A percentile compares a stretch with the other conserved stretches of the same genome.
phyloP scores from a whole-genome alignment of 2,113 vertebrate genomes.

The Ceuthmochares aereus region DNA sequence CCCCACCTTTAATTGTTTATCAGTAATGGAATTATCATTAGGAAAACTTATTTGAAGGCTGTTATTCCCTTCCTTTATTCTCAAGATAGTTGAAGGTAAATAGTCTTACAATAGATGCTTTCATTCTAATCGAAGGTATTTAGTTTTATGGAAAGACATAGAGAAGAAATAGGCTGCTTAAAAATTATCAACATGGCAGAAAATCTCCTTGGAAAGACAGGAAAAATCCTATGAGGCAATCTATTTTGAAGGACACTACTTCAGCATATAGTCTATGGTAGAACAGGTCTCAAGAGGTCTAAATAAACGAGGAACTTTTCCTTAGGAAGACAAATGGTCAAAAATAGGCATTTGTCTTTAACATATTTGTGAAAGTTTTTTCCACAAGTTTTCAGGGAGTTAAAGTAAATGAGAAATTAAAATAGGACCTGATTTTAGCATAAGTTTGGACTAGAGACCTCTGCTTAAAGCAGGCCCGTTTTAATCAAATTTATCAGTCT shows the following conservation, averaged over 20 bases:
- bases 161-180: neutral
- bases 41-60: neutral
- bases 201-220: neutral
- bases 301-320: neutral
- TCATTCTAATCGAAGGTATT: neutral
- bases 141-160: neutral
- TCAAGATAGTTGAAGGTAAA: neutral
- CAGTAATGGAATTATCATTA: neutral
- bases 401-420: neutral
- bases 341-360: neutral
- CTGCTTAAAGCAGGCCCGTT: neutral
- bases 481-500: neutral
- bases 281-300: neutral
- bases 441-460: neutral
- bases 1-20: neutral
- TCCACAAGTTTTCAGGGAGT: neutral
- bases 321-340: neutral
- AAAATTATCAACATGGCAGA: neutral
- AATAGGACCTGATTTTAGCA: neutral
- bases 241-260: neutral
- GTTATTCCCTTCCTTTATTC: neutral
- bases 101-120: neutral
- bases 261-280: neutral
- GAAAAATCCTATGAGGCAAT: neutral
- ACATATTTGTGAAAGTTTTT: neutral